Evolutionary conservation across 1,140 invertebrate species (phyloP), one percentile per base, ranked within the genome.

Genomic region (Pogonognathellus flavescens): DNA sequence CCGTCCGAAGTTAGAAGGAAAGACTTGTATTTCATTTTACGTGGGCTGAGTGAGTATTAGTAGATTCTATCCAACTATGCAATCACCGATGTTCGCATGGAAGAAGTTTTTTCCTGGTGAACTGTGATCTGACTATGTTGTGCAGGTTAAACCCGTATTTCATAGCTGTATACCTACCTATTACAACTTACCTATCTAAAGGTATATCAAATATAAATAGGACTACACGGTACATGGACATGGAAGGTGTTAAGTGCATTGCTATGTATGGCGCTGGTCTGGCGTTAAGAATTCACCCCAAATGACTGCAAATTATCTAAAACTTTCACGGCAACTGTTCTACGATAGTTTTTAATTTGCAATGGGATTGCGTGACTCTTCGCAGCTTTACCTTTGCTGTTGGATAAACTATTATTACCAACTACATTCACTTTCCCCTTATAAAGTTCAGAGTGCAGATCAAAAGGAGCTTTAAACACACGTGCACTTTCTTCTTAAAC

Each of bases 311-410:
- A 66, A 25, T 66, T 66, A 66, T 66, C 62, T 25, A 25, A 14
- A 66, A 66, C 20, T 66, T 66, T 66, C 25, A 66, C 62, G 62
- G 62, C 22, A 66, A 66, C 25, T 66, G 62, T 66, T 66, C 62
- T 66, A 22, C 25, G 25, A 66, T 25, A 25, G 20, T 31, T 25
- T 66, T 60, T 22, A 66, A 25, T 13, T 66, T 25, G 11, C 22
- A 25, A 20, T 66, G 22, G 10, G 5, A 18, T 14, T 6, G 22
- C 14, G 22, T 31, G 14, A 22, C 62, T 20, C 10, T 66, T 66
- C 62, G 2, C 60, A 66, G 20, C 9, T 20, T 31, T 20, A 16
- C n/a, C 31, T 41, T 41, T 41, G 31, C 31, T 41, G 2, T 6
- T 41, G 31, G 31, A 41, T 41, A 41, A 41, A 41, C 31, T 41